Evolutionary conservation across 2,113 vertebrate species (phyloP).

Genomic region (Syrrhaptes paradoxus): DNA sequence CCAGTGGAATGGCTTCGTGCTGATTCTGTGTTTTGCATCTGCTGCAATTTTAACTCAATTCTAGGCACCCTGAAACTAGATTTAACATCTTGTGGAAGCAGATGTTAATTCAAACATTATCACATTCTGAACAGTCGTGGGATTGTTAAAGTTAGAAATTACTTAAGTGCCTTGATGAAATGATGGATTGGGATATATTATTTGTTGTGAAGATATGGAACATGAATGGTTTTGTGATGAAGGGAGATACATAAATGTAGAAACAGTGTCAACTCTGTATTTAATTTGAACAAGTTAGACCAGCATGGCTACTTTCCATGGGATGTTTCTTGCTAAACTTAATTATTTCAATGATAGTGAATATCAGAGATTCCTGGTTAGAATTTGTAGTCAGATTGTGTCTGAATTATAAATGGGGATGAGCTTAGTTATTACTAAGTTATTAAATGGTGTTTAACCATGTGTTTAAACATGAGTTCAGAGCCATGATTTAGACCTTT

Average conservation of each 20-base stretch:
- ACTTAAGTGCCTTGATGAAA: not conserved
- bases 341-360: not conserved
- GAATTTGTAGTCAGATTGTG: not conserved
- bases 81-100: not conserved
- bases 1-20: not conserved
- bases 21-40: not conserved
- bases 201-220: not conserved
- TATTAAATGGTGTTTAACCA: not conserved
- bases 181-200: not conserved
- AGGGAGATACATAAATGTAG: not conserved
- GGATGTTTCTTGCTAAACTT: not conserved
- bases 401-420: not conserved
- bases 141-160: slow-evolving; percentile 5
- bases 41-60: not conserved
- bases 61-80: not conserved
- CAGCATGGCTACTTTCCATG: not conserved
- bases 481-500: not conserved
- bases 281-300: not conserved
- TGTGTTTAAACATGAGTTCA: not conserved
- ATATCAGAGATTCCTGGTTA: not conserved
- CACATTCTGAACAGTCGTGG: not conserved
- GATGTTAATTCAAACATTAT: slow-evolving; percentile 16
- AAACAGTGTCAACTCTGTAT: not conserved
- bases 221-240: not conserved
- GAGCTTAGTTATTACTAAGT: not conserved